Base-by-base conservation (phyloP, 2,888 invertebrate genomes). In the Emmelina monodactyla region DNA sequence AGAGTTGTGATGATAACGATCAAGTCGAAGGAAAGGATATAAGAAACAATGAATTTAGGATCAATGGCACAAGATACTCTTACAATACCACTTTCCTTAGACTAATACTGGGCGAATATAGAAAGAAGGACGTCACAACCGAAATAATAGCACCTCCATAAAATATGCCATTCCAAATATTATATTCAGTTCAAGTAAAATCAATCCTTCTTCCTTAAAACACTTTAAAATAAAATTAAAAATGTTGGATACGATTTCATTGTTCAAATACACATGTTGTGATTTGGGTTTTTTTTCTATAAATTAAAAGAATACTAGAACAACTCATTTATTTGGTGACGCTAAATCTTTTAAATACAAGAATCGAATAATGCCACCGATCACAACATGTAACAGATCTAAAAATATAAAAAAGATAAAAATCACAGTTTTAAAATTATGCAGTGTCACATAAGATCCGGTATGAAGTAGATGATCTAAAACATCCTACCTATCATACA, bases 81-180 rank as follows among this genome's bases (percentile, higher is more conserved):
- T n/a, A 65, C 58, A 70, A 78, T 73, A 70, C 68, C 54, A 25
- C 62, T 44, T 58, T 60, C 66, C 71, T 66, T 70, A 69, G 72
- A 71, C 79, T 69, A 78, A 79, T 78, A 79, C 78, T 79, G 78
- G 70, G 64, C 69, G 59, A 70, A 55, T 62, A 38, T 52, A 69
- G 75, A 67, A 75, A 75, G 78, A 78, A 80, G 81, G 80, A 78
- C 52, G 46, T 72, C 79, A 80, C 81, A 80, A 81, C 80, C 75
- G 52, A 52, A 50, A 51, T 46, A 29, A 46, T 72, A 78, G 79
- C 79, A 78, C 78, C 78, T 64, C 55, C 42, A 40, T 49, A 55
- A 64, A 51, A 54, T 46, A 22, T 14, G 50, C 49, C 38, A 49
- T 47, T 35, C 37, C 28, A 33, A 44, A 48, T 33, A 34, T 43